Evolutionary conservation across 2,797 vertebrate species (phyloP), one percentile per base, ranked within the genome.

Genomic region (Gymnothorax javanicus): DNA sequence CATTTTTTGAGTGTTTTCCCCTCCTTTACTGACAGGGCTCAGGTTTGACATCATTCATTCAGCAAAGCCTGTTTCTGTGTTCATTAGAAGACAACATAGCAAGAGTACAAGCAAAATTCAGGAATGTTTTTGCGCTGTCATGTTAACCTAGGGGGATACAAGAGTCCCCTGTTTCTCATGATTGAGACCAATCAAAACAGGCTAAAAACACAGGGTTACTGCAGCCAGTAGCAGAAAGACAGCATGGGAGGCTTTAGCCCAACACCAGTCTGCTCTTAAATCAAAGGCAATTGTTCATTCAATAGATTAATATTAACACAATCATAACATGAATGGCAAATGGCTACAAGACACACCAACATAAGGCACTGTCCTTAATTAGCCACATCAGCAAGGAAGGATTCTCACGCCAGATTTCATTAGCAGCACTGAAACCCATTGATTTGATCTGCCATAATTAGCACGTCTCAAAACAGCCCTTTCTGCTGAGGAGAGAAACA

Each of bases 131-230:
- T n/a, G 2, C 23, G 43, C 17, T 79, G 50, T n/a, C 6, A 52
- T 54, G 50, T 56, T 17, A 5, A 52, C 15, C 9, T 13, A 75
- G 33, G 73, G 23, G 52, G 75, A 17, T 27, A 27, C 73, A 75
- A 43, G 93, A 88, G 89, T 92, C 91, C 94, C 91, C 84, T 85
- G 91, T 93, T 94, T 93, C 93, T 85, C 12, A 60, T 83, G 84
- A 7, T 52, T 84, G 85, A 91, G 89, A 75, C 60, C 86, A 92
- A 93, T 94, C 90, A 91, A 92, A 93, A 89, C 84, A 86, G 87
- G 88, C 87, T 88, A 82, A 85, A 93, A 88, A 88, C 86, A 77
- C 85, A 83, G 90, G 90, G 91, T 90, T 88, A 67, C 89, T 54
- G 23, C 52, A 79, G 20, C 75, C 52, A 87, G 84, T 89, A 87